Base-by-base conservation (phyloP, 2,113 vertebrate species). In the Nothocercus nigrocapillus region DNA sequence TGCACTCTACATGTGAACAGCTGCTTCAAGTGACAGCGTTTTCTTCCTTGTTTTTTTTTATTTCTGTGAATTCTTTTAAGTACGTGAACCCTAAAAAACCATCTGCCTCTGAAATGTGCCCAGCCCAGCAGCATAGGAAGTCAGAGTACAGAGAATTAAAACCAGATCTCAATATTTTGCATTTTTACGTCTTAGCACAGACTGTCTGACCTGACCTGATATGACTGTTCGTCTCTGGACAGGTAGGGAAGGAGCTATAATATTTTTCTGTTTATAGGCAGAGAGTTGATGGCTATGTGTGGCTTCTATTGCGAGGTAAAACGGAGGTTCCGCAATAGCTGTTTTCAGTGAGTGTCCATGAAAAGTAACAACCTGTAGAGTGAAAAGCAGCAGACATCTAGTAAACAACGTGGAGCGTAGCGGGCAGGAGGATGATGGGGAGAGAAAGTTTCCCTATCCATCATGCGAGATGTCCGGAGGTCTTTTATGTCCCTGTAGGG, bases 61-160 rank as follows among this genome's bases (percentile, higher is more conserved):
- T 36, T 40, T 69, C 42, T 92, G 21, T 84, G 74, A 90, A 61
- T 66, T 88, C 67, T 85, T 93, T 67, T 78, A 68, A 95, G 88
- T 84, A 73, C 44, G 7, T 64, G 44, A 92, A 91, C 86, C 77
- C 86, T 92, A 3, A 88, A 93, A 61, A 93, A 7, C 76, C 77
- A 86, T 93, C 73, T 95, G 88, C 74, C 69, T 91, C 88, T 90
- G 92, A 95, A 92, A 94, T 2, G 2, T 95, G 90, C 85, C 92
- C 93, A 96, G 89, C 91, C 89, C 93, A 88, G 76, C 88, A 92
- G 82, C 66, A 86, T 87, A 75, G 85, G 40, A 86, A 96, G 77
- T 82, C 69, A 73, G 66, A 95, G 94, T 94, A 94, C 90, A 88
- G 83, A 84, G 88, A 96, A 92, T 96, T 94, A 93, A 96, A 96